Evolutionary conservation across 2,888 invertebrate species (phyloP), one percentile per base, ranked within the genome.

Genomic region (Pseudoips prasinana): DNA sequence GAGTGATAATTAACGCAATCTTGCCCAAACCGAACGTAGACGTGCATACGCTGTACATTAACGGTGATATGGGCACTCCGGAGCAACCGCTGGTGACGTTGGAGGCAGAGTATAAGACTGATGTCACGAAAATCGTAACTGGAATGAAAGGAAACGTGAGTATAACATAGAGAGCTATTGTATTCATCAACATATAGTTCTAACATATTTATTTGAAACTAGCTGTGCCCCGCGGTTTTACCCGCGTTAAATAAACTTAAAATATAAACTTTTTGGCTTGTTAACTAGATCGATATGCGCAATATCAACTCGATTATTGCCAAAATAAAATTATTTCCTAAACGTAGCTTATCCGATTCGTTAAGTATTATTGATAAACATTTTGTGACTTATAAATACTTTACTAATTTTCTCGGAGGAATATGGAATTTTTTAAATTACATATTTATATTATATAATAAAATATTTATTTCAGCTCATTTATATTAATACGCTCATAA

Each of bases 21-120:
- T 68, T 93, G 0, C 93, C 94, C 2, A 90, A 92, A 27, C 92
- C 93, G 0, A 89, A 90, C 49, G 86, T 90, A 1, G 93, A 94
- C 50, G 88, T 91, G 1, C 93, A 94, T 62, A 90, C 91, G 3
- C 47, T 92, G 1, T 67, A 73, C 38, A 69, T 91, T 0, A 88
- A 90, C 44, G 90, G 89, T 23, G 70, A 84, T 22, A 66, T 84
- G 19, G 85, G 90, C 7, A 68, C 73, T 0, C 57, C 65, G 0
- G 59, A 67, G 1, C 58, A 73, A 0, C 71, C 88, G 0, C 61
- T 84, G 22, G 76, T 88, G 29, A 61, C 62, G 0, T 2, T 86
- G 1, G 66, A 84, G 1, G 82, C 91, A 0, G 87, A 89, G 44
- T 93, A 93, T 48, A 85, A 72, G 33, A 90, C 92, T 0, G 77